Base-by-base conservation (phyloP, 2,113 vertebrate genomes). In the Oncorhynchus kisutch region DNA sequence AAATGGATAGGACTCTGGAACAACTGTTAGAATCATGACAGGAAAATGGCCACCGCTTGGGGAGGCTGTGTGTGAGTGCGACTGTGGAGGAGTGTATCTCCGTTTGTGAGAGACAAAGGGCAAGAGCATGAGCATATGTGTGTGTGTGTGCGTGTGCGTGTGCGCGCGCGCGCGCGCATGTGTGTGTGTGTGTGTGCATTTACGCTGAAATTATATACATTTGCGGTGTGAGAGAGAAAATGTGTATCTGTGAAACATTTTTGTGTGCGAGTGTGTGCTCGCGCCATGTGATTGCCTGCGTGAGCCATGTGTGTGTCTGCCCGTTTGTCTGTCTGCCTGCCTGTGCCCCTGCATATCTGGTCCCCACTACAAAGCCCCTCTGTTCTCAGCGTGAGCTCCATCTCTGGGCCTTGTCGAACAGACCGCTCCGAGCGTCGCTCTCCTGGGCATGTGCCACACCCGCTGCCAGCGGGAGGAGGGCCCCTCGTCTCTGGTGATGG, bases 361-460 rank as follows among this genome's bases (percentile, higher is more conserved):
- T 89, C 81, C 13, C 1, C 73, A 91, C 91, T 91, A 92, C 89
- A 92, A 93, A 92, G 91, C 80, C 80, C 73, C 84, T 86, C 88
- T 85, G 83, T 88, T 90, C 87, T 89, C 90, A 90, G 86, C 86
- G 84, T 87, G 85, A 91, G 91, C 87, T 87, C 86, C 89, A 84
- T 89, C 89, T 86, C 85, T 85, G 86, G 88, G 90, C 84, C 84
- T 90, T 87, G 89, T 90, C 86, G 88, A 87, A 90, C 88, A 90
- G 88, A 90, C 78, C 77, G 80, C 82, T 91, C 83, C 86, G 88
- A 89, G 91, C 82, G 78, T 74, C 74, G 54, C 81, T 84, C 87
- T 90, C 87, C 81, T 85, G 86, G 87, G 88, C 67, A 73, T 77
- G 82, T 84, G 88, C 89, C 91, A 88, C 31, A 59, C 75, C 86